Evolutionary conservation across 2,797 vertebrate genomes (phyloP).

Genomic region (Meda fulgida): DNA sequence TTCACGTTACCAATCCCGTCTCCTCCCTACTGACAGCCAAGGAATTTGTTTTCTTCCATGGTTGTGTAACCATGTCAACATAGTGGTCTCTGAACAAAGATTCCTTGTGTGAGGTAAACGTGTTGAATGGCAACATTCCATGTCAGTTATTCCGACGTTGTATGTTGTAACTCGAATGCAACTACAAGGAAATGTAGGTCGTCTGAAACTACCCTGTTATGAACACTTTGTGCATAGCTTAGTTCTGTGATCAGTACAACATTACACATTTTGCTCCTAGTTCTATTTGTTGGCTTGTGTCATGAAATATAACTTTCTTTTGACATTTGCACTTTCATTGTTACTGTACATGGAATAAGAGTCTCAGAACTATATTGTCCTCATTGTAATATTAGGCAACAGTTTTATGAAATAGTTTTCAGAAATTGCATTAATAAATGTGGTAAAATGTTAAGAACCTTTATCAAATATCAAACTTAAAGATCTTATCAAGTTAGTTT

Average conservation of each 20-base stretch:
- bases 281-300: not conserved
- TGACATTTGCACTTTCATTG: not conserved
- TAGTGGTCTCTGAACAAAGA: constrained; percentile 51
- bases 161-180: constrained; percentile 21
- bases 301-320: not conserved
- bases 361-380: not conserved
- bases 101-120: constrained; percentile 55
- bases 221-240: not conserved
- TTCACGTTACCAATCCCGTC: constrained; percentile 12
- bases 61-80: constrained; percentile 59
- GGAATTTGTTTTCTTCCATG: constrained; percentile 23
- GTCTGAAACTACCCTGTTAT: not conserved
- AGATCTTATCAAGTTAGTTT: too few relatives aligned
- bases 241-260: not conserved
- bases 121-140: constrained; percentile 57
- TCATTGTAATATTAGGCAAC: not conserved
- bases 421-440: not conserved
- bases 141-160: constrained; percentile 48
- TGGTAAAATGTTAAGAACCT: not conserved
- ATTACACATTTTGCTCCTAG: not conserved
- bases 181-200: not conserved
- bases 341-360: not conserved
- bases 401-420: not conserved
- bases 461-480: not conserved
- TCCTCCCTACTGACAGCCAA: constrained; percentile 22